These are phyloP conservation scores for Griposia aprilina DNA, from an alignment of 2,888 invertebrate genomes.

Conservation along the genomic window DNA sequence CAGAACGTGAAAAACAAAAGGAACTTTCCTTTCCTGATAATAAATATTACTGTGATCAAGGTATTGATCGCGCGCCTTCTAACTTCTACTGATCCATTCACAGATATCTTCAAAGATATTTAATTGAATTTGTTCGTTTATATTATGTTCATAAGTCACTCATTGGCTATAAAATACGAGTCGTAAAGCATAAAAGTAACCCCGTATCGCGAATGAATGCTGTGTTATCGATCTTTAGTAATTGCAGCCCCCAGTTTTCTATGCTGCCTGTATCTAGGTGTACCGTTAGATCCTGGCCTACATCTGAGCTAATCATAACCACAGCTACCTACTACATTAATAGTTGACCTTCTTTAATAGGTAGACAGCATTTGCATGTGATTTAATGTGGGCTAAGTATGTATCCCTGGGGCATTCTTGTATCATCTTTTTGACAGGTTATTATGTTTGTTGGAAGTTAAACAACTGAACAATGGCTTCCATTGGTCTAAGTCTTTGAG, in stretches of 20 bases:
- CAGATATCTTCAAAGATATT: neutral
- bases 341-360: conserved; percentile 66
- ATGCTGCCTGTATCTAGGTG: conserved; percentile 66
- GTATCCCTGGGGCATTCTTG: conserved; percentile 16
- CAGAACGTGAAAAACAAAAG: neutral
- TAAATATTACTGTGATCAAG: neutral
- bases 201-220: conserved; percentile 64
- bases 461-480: neutral
- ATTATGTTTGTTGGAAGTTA: conserved; percentile 15
- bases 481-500: conserved; percentile 1
- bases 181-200: conserved; percentile 64
- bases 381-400: conserved; percentile 32
- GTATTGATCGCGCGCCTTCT: neutral
- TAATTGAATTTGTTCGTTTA: neutral
- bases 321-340: conserved; percentile 67
- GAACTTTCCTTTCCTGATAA: neutral
- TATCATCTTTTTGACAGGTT: conserved; percentile 20
- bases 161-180: neutral
- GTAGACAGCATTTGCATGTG: conserved; percentile 21
- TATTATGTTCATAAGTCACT: neutral
- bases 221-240: conserved; percentile 74
- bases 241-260: conserved; percentile 74
- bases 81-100: neutral
- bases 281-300: conserved; percentile 79
- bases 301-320: conserved; percentile 72